These are phyloP conservation scores for Collichthys lucidus DNA, from an alignment of 2,113 vertebrate species.

Conservation along the genomic window DNA sequence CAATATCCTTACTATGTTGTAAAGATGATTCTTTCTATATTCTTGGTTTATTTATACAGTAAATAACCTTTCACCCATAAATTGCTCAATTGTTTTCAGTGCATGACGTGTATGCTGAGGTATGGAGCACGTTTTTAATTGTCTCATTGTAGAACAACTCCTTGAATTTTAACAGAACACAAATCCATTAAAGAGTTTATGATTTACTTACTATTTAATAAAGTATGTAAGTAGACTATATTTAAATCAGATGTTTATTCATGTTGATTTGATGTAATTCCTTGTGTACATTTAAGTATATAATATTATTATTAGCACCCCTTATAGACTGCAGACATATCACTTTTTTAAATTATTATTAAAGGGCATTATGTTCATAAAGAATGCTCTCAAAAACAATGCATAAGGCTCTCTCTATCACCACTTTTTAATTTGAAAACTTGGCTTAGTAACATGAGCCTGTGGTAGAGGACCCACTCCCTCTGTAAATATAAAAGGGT, in stretches of 20 bases:
- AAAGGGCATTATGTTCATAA: not conserved
- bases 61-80: not conserved
- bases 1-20: not conserved
- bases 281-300: not conserved
- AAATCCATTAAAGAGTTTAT: not conserved
- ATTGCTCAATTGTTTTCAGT: no score
- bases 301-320: not conserved
- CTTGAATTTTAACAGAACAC: not conserved
- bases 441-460: no score
- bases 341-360: not conserved
- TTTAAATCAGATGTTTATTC: not conserved
- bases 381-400: no score
- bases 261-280: not conserved
- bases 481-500: no score
- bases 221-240: not conserved
- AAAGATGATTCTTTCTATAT: not conserved
- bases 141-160: not conserved
- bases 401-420: no score
- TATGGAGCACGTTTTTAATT: not conserved
- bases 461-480: no score
- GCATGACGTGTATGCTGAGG: not conserved
- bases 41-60: not conserved
- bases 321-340: not conserved
- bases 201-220: not conserved
- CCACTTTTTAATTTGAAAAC: no score